Evolutionary conservation across 1,140 invertebrate genomes (phyloP).

Genomic region (Trachelipus rathkii): DNA sequence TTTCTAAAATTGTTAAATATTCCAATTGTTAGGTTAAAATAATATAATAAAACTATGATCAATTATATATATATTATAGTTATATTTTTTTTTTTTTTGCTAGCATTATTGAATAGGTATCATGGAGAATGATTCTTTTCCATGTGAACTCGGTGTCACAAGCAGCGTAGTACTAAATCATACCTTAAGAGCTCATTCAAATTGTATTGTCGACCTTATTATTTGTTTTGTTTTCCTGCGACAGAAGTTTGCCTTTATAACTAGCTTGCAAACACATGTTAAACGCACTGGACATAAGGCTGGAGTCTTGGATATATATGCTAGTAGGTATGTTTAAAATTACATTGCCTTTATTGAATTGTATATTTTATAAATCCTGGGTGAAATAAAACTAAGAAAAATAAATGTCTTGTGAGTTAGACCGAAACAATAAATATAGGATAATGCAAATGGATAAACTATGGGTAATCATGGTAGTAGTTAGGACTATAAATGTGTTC

Average conservation of each 20-base stretch:
- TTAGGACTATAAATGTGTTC: no score
- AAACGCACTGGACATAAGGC: background rate
- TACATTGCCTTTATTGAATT: no score
- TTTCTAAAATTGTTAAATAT: no score
- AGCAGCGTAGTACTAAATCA: background rate
- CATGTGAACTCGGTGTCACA: background rate
- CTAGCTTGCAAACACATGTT: background rate
- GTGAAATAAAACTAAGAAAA: no score
- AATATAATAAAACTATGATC: no score
- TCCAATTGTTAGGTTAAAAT: no score
- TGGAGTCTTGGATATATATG: background rate
- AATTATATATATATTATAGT: no score
- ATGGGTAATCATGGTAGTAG: no score
- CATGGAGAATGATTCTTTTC: background rate
- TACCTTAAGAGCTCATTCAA: slow-evolving; percentile 1
- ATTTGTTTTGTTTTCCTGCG: background rate
- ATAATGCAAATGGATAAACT: no score
- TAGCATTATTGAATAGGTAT: background rate
- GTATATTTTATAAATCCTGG: no score
- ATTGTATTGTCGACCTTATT: background rate
- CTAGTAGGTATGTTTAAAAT: background rate
- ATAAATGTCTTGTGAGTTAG: no score
- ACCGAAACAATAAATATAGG: no score
- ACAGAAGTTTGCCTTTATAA: background rate
- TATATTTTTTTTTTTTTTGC: background rate